Base-by-base conservation (phyloP, 2,888 invertebrate genomes). In the Tetranychus piercei region DNA sequence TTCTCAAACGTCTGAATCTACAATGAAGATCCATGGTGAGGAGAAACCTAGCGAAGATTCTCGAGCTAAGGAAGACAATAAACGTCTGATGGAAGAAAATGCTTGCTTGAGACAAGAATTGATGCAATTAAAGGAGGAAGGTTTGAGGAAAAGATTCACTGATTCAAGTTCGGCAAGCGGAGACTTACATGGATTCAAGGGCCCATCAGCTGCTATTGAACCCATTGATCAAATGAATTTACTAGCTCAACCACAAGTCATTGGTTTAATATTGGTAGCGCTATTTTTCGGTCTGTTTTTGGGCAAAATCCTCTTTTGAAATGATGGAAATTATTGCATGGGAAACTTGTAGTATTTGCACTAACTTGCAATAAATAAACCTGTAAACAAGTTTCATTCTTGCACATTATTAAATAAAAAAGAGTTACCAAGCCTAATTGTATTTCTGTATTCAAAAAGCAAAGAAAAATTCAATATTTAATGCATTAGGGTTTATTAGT, bases 31-130 rank as follows among this genome's bases (percentile, higher is more conserved):
- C 22, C 69, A 34, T 34, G 34, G 34, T 69, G 22, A 18, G 22
- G 69, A 20, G 11, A 23, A 69, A 23, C 22, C 22, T 20, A 69
- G 11, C 11, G 22, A 69, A 23, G 69, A 69, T 23, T 20, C 69
- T 20, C n/a, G 69, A 22, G 11, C 20, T 7, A 23, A 23, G 11
- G 69, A 69, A 22, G 69, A 69, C 18, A 20, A 20, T 11, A 20
- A 69, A 11, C 69, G 34, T 69, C 9, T 92, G 81, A 87, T 89
- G 81, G 90, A 90, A 82, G 88, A 90, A 80, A 88, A 90, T 81
- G 88, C 87, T 83, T 86, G 86, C 82, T 85, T 93, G 83, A 87
- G 89, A 84, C 89, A 90, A 84, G 93, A 94, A 84, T 91, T 91
- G 85, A 85, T 90, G 80, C 87, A 88, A 83, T 86, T 94, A 81